phyloP scores from a whole-genome alignment of 2,113 vertebrate species.

The Grus americana region DNA sequence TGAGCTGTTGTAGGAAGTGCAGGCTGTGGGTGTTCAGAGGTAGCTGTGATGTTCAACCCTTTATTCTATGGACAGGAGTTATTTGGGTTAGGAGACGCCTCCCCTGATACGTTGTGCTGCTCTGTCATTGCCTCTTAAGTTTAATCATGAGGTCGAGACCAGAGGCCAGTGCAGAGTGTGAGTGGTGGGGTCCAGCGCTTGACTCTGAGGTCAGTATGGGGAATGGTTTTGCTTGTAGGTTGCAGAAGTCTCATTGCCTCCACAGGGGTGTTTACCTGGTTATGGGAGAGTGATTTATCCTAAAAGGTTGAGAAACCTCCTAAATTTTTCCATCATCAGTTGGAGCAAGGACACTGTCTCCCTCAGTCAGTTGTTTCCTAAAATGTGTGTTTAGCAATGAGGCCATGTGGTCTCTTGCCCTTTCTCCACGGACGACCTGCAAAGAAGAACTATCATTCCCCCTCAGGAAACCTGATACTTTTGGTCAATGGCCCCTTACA shows the following conservation, averaged over 20 bases:
- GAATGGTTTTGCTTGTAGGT: background rate
- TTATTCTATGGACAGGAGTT: background rate
- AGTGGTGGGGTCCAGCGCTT: background rate
- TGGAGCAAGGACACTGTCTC: background rate
- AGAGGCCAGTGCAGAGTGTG: background rate
- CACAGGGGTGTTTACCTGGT: background rate
- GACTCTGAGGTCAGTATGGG: background rate
- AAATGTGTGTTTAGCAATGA: background rate
- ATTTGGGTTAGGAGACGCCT: background rate
- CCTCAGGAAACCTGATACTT: background rate
- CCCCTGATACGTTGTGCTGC: background rate
- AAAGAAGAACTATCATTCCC: background rate
- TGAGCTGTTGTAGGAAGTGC: background rate
- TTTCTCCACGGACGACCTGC: background rate
- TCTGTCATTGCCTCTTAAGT: background rate
- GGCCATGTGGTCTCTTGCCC: background rate
- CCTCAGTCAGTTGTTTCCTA: background rate
- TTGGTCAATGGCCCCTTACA: constrained; percentile 10
- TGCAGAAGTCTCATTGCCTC: background rate
- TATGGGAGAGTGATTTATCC: background rate
- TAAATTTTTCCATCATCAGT: background rate
- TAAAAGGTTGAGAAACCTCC: background rate
- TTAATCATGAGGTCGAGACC: background rate
- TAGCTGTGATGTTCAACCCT: background rate
- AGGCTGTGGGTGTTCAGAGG: background rate